These are phyloP conservation scores for Hippoglossus hippoglossus DNA, from an alignment of 2,797 vertebrate species.

Conservation along the genomic window DNA sequence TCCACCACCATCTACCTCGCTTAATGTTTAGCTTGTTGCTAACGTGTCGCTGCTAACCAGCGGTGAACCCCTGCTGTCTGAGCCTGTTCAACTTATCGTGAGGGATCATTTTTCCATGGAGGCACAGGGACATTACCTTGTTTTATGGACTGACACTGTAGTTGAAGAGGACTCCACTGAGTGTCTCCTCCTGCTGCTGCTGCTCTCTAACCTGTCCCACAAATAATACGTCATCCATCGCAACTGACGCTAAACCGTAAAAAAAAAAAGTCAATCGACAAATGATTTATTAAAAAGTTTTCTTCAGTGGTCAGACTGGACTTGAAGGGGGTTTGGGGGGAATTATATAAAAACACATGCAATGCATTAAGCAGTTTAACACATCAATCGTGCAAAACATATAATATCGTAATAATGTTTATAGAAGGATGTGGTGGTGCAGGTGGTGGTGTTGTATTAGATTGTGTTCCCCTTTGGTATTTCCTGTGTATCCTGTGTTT, in stretches of 20 bases:
- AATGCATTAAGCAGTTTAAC: not conserved
- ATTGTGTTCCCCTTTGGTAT: not conserved
- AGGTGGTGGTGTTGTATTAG: not conserved
- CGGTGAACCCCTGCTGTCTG: not conserved
- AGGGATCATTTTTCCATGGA: fast-evolving
- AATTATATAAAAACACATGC: not conserved
- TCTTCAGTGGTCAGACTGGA: not conserved
- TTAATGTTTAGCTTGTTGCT: conserved; percentile 17
- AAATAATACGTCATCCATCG: conserved; percentile 67
- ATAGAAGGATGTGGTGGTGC: not conserved
- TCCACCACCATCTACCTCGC: not conserved
- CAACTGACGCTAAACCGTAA: not conserved
- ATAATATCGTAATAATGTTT: not conserved
- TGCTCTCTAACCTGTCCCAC: conserved; percentile 48
- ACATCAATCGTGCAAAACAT: not conserved
- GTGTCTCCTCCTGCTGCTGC: not conserved
- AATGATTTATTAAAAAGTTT: too few species aligned
- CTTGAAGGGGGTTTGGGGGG: not conserved
- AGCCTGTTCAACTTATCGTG: not conserved
- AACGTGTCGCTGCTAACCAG: conserved; percentile 8
- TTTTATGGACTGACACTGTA: not conserved
- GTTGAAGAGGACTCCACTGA: not conserved
- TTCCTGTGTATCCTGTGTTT: not conserved
- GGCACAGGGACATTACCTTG: conserved; percentile 41
- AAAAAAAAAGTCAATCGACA: not conserved